Percentiles rank a stretch among this genome's conserved stretches.
Conservation (phyloP, 2,888 invertebrate species). For the Scaptomyza caliginosa region DNA sequence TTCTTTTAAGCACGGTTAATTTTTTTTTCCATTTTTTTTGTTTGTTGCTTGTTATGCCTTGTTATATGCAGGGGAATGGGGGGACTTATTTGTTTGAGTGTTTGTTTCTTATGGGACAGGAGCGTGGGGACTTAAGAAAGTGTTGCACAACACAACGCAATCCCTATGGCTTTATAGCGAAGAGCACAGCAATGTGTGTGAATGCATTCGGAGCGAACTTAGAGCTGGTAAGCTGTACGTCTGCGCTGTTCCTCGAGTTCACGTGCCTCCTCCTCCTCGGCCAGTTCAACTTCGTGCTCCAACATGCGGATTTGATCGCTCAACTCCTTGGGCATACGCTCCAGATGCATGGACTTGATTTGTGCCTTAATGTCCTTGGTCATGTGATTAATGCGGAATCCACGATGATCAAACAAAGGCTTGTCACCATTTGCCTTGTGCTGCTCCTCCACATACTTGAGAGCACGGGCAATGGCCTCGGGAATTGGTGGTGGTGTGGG, state of each 20-base stretch:
- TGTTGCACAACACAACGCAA: conserved; percentile 16
- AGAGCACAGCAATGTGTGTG: conserved; percentile 27
- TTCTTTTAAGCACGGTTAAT: conserved; percentile 22
- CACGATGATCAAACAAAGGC: conserved; percentile 79
- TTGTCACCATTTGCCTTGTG: conserved; percentile 78
- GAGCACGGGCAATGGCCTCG: conserved; percentile 88
- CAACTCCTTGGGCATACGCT: conserved; percentile 72
- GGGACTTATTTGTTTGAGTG: conserved; percentile 7
- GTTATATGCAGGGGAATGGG: conserved; percentile 71
- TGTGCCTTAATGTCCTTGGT: conserved; percentile 75
- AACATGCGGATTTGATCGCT: conserved; percentile 68
- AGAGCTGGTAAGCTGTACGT: conserved; percentile 1
- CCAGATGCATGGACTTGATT: conserved; percentile 69
- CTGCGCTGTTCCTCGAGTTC: conserved; percentile 34
- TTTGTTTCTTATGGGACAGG: conserved; percentile 12
- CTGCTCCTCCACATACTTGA: conserved; percentile 87
- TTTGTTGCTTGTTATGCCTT: conserved; percentile 59
- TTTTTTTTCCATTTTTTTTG: conserved; percentile 44
- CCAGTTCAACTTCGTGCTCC: conserved; percentile 74
- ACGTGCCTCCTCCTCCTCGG: conserved; percentile 63
- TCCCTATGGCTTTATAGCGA: conserved; percentile 51
- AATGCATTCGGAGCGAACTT: background rate
- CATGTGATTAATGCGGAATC: conserved; percentile 81
- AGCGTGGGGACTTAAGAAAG: conserved; percentile 19
- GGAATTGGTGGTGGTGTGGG: conserved; percentile 91